Conservation (phyloP, 2,113 vertebrate species). For the Daboia siamensis region DNA sequence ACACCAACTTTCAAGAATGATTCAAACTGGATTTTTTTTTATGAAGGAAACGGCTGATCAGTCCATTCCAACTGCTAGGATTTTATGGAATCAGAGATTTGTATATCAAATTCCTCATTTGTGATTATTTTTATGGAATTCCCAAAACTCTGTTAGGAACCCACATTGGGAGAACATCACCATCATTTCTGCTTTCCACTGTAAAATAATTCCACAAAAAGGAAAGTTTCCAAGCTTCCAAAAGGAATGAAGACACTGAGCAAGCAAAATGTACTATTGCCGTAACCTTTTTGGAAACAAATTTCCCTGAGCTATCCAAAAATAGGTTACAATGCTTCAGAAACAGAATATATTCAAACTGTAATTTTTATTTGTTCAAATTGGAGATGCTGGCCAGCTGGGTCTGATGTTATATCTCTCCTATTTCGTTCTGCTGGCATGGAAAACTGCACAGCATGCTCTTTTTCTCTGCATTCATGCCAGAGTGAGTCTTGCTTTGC, state of each 20-base stretch:
- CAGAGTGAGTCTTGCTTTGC: conserved; percentile 57
- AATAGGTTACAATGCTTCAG: conserved; percentile 51
- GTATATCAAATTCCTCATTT: neutral
- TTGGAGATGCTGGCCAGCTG: conserved; percentile 50
- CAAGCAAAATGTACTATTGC: neutral
- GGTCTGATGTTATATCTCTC: conserved; percentile 33
- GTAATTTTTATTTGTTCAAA: conserved; percentile 65
- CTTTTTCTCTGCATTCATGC: conserved; percentile 37
- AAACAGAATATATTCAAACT: conserved; percentile 56
- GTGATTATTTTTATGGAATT: neutral
- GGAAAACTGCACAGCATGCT: conserved; percentile 38
- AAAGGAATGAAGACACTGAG: neutral
- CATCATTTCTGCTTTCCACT: conserved; percentile 16
- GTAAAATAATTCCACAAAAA: neutral
- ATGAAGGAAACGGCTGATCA: neutral
- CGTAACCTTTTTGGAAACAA: neutral
- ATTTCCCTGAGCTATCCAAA: conserved; percentile 18
- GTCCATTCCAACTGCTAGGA: neutral
- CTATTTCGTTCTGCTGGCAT: conserved; percentile 47
- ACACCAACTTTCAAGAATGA: neutral
- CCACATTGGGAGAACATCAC: neutral
- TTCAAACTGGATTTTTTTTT: neutral
- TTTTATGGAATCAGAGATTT: neutral
- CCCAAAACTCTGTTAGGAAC: neutral
- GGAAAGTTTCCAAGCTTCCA: conserved; percentile 18